Percentiles rank a stretch among this genome's conserved stretches.
These are phyloP conservation scores for Cotesia typhae DNA, from an alignment of 1,140 invertebrate genomes.

Conservation along the genomic window DNA sequence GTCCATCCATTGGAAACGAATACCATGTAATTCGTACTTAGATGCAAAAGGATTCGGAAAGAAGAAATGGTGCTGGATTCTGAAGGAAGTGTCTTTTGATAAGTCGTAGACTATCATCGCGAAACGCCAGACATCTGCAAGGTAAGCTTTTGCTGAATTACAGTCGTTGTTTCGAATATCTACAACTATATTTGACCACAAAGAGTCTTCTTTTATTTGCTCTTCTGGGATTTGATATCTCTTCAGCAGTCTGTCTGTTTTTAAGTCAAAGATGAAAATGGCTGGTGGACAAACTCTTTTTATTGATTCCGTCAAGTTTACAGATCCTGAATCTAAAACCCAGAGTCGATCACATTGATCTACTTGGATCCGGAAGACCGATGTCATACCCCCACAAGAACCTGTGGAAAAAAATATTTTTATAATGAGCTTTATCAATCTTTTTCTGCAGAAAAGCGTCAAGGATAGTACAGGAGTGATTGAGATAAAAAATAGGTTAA, in stretches of 20 bases:
- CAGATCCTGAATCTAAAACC: conserved; percentile 80
- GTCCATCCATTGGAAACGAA: conserved; percentile 83
- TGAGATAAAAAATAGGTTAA: too few relatives aligned
- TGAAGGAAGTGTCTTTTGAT: conserved; percentile 73
- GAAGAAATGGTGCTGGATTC: conserved; percentile 78
- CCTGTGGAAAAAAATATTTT: conserved; percentile 41
- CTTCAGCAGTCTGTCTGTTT: conserved; percentile 70
- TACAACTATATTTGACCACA: conserved; percentile 78
- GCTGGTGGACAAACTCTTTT: conserved; percentile 77
- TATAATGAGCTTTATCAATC: background rate
- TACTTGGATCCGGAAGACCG: conserved; percentile 78
- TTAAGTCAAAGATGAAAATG: conserved; percentile 78
- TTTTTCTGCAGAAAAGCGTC: background rate
- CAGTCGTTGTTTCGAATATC: conserved; percentile 74
- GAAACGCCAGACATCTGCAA: conserved; percentile 80
- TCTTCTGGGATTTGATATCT: conserved; percentile 72
- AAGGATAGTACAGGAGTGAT: too few relatives aligned
- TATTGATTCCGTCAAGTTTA: conserved; percentile 74
- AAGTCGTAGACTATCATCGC: conserved; percentile 77
- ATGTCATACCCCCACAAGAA: conserved; percentile 74
- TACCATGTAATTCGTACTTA: conserved; percentile 71
- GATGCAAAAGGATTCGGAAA: conserved; percentile 79
- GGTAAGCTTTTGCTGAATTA: conserved; percentile 73
- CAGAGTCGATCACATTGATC: conserved; percentile 77
- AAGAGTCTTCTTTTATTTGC: conserved; percentile 75